Base-by-base conservation (phyloP, 2,888 invertebrate species). In the Andrena bucephala region DNA sequence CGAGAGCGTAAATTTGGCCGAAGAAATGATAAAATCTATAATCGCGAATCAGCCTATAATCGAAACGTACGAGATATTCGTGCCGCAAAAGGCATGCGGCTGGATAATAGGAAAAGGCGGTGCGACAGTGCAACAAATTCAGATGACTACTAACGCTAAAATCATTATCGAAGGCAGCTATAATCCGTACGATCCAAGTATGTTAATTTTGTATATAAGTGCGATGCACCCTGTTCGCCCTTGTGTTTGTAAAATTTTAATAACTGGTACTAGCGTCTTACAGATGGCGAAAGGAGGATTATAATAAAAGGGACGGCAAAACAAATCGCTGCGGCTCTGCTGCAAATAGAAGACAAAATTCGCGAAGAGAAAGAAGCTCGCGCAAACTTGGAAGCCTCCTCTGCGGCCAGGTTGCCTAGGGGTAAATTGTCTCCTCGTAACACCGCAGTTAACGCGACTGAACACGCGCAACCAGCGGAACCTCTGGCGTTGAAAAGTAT, bases 21-120 rank as follows among this genome's bases (percentile, higher is more conserved):
- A 97, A 90, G 95, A 95, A 89, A 89, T 97, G 89, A 95, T 98
- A 8, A 95, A 96, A 10, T 96, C 96, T 84, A 95, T 96, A 77
- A 95, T 97, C 1, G 94, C 95, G 0, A 96, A 96, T 88, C 96
- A 97, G 89, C 97, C 97, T 0, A 92, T 95, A 0, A 95, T 97
- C 48, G 95, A 96, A 48, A 95, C 96, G n/a, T 96, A 96, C 70
- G 96, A 95, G 83, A 95, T 97, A 63, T 95, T 94, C 78, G 96
- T 98, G 1, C 97, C 97, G 0, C 94, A 95, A 68, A 95, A 95
- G 93, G 95, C 96, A 31, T 95, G 96, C 69, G 96, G 97, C 1
- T 95, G 96, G 91, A 96, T 98, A 70, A 97, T 97, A 89, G 98
- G 97, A 0, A 94, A 96, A 68, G 96, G 96, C 70, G 98, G 97